phyloP scores from a whole-genome alignment of 2,113 vertebrate species.

The Columbina picui region DNA sequence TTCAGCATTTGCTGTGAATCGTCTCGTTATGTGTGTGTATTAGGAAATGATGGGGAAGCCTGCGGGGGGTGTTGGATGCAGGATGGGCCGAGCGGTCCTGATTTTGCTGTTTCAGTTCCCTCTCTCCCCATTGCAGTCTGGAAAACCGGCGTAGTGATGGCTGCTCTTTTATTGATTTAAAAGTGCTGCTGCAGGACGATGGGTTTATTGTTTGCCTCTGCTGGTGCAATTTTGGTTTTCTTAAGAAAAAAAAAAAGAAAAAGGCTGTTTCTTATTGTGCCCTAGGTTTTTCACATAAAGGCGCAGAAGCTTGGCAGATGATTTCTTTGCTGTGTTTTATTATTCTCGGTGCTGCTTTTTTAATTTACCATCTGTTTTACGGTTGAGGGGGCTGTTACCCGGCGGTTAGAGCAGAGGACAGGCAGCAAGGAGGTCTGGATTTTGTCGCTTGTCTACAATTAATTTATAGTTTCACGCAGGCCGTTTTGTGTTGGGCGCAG shows the following conservation, averaged over 20 bases:
- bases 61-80: background rate
- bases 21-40: fast-evolving
- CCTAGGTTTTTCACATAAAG: background rate
- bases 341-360: background rate
- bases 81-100: background rate
- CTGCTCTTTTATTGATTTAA: background rate
- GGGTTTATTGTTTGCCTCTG: background rate
- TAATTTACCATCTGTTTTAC: background rate
- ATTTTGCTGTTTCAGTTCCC: background rate
- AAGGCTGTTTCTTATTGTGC: background rate
- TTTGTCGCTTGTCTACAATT: background rate
- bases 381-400: background rate
- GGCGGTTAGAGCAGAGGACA: fast-evolving
- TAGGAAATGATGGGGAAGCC: background rate
- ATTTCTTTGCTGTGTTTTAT: background rate
- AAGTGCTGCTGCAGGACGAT: background rate
- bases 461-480: background rate
- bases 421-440: background rate
- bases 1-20: fast-evolving
- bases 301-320: background rate
- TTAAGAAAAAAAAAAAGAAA: background rate
- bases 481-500: background rate
- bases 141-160: background rate
- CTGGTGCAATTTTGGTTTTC: background rate
- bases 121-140: background rate